Evolutionary conservation across 2,113 vertebrate genomes (phyloP).

Genomic region (Glaucomys volans): DNA sequence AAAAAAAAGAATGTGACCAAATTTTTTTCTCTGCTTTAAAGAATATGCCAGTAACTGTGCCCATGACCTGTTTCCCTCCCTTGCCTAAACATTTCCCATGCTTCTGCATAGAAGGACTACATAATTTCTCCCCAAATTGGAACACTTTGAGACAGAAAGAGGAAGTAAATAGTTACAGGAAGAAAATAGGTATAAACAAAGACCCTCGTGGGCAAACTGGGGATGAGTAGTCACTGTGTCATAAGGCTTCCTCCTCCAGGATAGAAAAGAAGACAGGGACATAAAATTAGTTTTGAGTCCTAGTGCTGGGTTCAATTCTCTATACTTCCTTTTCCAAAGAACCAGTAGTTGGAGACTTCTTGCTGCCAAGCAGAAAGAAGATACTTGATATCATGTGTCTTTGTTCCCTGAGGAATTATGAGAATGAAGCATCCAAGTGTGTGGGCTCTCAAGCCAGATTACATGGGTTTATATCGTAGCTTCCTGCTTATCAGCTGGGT

Average conservation of each 20-base stretch:
- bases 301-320: neutral
- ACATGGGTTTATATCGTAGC: neutral
- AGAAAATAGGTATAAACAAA: neutral
- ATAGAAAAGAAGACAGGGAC: neutral
- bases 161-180: neutral
- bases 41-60: neutral
- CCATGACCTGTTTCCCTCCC: neutral
- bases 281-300: neutral
- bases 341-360: neutral
- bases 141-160: neutral
- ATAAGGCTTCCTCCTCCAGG: neutral
- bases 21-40: neutral
- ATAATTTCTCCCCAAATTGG: neutral
- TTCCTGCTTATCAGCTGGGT: neutral
- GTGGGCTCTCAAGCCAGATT: conserved; percentile 7
- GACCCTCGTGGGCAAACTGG: neutral
- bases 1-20: neutral
- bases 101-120: neutral
- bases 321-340: neutral
- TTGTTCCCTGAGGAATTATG: neutral
- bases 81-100: neutral
- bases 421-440: neutral
- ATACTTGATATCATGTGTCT: neutral
- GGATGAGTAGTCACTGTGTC: neutral
- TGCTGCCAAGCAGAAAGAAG: neutral